phyloP scores from a whole-genome alignment of 1,140 invertebrate species.

The Pachypsylla venusta region DNA sequence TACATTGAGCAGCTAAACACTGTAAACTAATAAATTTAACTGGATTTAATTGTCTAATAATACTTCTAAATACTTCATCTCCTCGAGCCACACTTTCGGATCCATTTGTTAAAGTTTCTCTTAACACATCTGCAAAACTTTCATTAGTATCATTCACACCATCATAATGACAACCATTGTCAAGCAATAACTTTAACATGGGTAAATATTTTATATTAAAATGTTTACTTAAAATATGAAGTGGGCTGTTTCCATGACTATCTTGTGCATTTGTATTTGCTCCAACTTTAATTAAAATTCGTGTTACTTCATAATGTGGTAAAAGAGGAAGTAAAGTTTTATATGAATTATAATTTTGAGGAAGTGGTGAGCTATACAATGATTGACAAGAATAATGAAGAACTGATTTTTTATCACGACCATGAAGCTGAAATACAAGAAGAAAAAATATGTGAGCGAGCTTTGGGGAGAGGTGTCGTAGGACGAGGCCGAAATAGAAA shows the following conservation, averaged over 20 bases:
- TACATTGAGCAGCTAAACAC: slow-evolving; percentile 62
- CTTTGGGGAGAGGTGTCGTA: too few relatives aligned
- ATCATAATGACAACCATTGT: slow-evolving; percentile 72
- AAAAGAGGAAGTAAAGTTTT: slow-evolving; percentile 61
- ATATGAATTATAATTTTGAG: slow-evolving; percentile 32
- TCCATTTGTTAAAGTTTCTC: slow-evolving; percentile 38
- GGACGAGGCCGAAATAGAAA: too few relatives aligned
- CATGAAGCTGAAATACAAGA: slow-evolving; percentile 27
- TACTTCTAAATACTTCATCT: too few relatives aligned
- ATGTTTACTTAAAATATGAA: too few relatives aligned
- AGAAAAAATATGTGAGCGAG: too few relatives aligned
- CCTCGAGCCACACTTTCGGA: too few relatives aligned
- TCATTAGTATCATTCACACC: slow-evolving; percentile 61
- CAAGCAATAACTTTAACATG: too few relatives aligned
- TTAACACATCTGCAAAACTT: slow-evolving; percentile 55
- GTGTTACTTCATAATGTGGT: slow-evolving; percentile 53
- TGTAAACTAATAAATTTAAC: slow-evolving; percentile 61
- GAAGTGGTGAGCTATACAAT: neutral
- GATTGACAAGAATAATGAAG: slow-evolving; percentile 12
- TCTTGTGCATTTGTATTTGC: slow-evolving; percentile 61
- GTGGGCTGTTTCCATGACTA: slow-evolving; percentile 60
- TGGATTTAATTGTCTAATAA: too few relatives aligned
- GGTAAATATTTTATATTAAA: too few relatives aligned
- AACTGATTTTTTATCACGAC: neutral
- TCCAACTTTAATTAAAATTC: slow-evolving; percentile 64